Percentiles rank a stretch among this genome's conserved stretches.
phyloP scores from a whole-genome alignment of 2,113 vertebrate genomes.

The Numida meleagris region DNA sequence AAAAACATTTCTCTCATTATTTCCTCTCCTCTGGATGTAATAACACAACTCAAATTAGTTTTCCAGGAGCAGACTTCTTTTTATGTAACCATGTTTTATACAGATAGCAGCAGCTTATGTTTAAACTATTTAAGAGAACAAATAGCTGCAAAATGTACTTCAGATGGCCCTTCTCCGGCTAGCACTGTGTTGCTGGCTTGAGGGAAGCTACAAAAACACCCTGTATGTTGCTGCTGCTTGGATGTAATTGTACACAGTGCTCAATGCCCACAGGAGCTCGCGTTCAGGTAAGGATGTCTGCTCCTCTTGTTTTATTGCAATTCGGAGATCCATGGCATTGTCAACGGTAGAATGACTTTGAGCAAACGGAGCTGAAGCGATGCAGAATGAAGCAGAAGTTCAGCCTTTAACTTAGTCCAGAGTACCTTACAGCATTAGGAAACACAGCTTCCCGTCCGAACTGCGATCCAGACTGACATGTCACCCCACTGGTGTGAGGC shows the following conservation, averaged over 20 bases:
- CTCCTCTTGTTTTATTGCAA: neutral
- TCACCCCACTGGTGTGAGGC: neutral
- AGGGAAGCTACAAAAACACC: neutral
- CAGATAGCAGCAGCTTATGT: slow-evolving; percentile 46
- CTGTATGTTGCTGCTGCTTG: neutral
- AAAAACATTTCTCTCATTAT: slow-evolving; percentile 23
- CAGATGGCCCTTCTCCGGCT: slow-evolving; percentile 23
- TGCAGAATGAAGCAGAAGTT: neutral
- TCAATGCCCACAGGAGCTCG: neutral
- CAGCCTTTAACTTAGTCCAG: neutral
- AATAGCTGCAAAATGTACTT: slow-evolving; percentile 58
- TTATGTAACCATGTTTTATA: slow-evolving; percentile 42
- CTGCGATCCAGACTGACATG: neutral
- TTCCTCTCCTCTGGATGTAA: slow-evolving; percentile 1
- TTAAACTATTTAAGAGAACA: slow-evolving; percentile 75
- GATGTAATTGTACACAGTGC: neutral
- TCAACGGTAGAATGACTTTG: neutral
- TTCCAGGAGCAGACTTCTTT: slow-evolving; percentile 45
- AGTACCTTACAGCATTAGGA: neutral
- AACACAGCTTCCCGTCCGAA: neutral
- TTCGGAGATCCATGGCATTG: neutral
- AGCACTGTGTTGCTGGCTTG: neutral
- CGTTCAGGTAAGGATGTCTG: neutral
- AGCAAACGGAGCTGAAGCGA: neutral
- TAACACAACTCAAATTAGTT: slow-evolving; percentile 44